Evolutionary conservation across 2,113 vertebrate genomes (phyloP), one percentile per base, ranked within the genome.

Genomic region (Capreolus pygargus): DNA sequence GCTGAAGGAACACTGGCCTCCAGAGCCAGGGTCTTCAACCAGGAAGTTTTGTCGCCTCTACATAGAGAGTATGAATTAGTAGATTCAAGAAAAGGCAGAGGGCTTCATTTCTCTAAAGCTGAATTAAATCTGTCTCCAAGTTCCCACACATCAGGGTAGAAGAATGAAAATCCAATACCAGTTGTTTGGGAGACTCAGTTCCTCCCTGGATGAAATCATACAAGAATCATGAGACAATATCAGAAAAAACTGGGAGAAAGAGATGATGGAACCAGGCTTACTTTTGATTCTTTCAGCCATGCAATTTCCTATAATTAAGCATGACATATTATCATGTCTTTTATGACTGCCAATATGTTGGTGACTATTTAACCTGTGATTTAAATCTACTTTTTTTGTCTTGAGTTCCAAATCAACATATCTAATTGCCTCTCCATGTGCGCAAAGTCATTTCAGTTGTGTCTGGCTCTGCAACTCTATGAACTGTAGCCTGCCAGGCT

Each of bases 101-200:
- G n/a, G 45, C 60, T 45, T 86, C 28, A 39, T 33, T 96, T 76
- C 87, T 43, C 54, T n/a, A 58, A 88, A 86, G 83, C 30, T 43
- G 11, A 95, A 82, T 89, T 47, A 50, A 79, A 78, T 86, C 60
- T 82, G 47, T 86, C 60, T 94, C 85, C 79, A 36, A 90, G 6
- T 5, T 16, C 33, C 67, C 57, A 47, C 10, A 61, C 0, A 45
- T 86, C 57, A 90, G 50, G 6, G 4, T 28, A 70, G 33, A 92
- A 67, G 39, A 84, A 25, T 57, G 17, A 81, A 30, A 85, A 17
- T 57, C 17, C 1, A 76, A 58, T 50, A 50, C 4, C 57, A 91
- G 13, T 60, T 76, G 78, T 67, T 28, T 90, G n/a, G 33, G 43
- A 95, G 30, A 92, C 19, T 43, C n/a, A 10, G 7, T 93, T 87